Evolutionary conservation across 2,797 vertebrate genomes (phyloP).

Genomic region (Podarcis siculus): DNA sequence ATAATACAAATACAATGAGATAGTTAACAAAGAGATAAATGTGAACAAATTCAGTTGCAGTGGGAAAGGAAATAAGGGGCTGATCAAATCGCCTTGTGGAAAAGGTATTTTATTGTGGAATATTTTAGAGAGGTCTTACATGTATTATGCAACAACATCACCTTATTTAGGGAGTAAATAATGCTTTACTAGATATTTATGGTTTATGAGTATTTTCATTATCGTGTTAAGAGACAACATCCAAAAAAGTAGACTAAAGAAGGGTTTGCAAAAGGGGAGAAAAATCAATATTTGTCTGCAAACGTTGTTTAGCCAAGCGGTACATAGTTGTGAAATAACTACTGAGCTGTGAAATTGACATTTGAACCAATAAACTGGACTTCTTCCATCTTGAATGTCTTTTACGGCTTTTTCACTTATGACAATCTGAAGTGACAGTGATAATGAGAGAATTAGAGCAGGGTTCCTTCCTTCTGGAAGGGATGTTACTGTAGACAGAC

Average conservation of each 20-base stretch:
- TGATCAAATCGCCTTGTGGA: background rate
- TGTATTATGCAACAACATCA: background rate
- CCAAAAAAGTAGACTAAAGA: background rate
- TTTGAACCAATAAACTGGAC: slow-evolving; percentile 54
- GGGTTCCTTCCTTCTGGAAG: slow-evolving; percentile 13
- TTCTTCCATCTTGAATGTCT: slow-evolving; percentile 45
- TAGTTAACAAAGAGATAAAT: background rate
- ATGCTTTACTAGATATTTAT: background rate
- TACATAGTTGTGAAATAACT: slow-evolving; percentile 44
- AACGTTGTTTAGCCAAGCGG: slow-evolving; percentile 35
- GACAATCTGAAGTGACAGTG: slow-evolving; percentile 13
- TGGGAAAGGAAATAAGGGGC: background rate
- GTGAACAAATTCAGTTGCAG: background rate
- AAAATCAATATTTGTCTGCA: slow-evolving; percentile 51
- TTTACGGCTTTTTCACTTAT: slow-evolving; percentile 27
- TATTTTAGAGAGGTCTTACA: background rate
- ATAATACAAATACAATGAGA: too few species aligned
- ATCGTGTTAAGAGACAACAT: background rate
- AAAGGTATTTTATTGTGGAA: background rate
- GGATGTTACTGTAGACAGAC: background rate
- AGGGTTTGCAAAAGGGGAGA: background rate
- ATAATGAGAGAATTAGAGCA: background rate
- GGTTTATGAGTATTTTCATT: background rate
- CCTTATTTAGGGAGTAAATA: background rate
- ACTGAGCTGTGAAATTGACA: slow-evolving; percentile 64